Conservation (phyloP, 1,140 invertebrate genomes). For the Thaumetopoea pityocampa region DNA sequence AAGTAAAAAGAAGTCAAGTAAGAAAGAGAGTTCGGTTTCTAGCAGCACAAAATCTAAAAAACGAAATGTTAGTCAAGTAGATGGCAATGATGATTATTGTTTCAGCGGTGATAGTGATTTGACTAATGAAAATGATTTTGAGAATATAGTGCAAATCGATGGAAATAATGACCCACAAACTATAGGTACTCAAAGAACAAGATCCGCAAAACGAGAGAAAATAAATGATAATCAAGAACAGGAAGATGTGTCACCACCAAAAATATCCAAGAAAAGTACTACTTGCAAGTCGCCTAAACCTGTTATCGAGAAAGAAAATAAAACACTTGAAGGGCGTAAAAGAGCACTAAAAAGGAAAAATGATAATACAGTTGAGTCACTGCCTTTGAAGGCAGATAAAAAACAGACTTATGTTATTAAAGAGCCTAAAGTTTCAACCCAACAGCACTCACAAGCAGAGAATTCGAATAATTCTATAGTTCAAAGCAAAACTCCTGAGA, state of each 20-base stretch:
- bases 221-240: conserved; percentile 22
- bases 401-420: background rate
- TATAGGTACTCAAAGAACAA: conserved; percentile 26
- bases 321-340: background rate
- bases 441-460: conserved; percentile 1
- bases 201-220: conserved; percentile 26
- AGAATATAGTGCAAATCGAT: conserved; percentile 52
- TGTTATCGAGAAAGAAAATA: background rate
- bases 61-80: conserved; percentile 71
- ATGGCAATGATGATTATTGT: conserved; percentile 73
- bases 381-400: background rate
- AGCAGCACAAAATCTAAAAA: conserved; percentile 23
- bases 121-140: conserved; percentile 23
- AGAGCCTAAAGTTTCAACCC: background rate
- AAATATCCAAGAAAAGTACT: conserved; percentile 34
- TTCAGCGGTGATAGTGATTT: conserved; percentile 18
- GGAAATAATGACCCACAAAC: conserved; percentile 39
- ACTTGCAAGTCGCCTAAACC: conserved; percentile 1
- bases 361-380: background rate
- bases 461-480: background rate
- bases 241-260: conserved; percentile 52
- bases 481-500: background rate
- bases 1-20: conserved; percentile 17
- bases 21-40: conserved; percentile 20
- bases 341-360: background rate